These are phyloP conservation scores for Sebastes baramenuke DNA, from an alignment of 2,797 vertebrate species.

Conservation along the genomic window DNA sequence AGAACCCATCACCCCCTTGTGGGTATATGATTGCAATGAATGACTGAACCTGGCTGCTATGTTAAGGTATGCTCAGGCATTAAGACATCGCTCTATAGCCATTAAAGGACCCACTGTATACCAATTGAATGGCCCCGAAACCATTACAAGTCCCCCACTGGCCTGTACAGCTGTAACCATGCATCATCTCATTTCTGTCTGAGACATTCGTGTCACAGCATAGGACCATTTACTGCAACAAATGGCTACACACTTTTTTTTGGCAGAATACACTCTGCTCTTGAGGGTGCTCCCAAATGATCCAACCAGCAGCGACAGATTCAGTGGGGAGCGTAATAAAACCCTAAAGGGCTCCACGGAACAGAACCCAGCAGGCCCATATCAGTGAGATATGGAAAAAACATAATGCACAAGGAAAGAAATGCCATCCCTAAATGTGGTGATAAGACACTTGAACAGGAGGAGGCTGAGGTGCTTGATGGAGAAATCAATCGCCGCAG, in stretches of 20 bases:
- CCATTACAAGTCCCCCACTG: slow-evolving; percentile 45
- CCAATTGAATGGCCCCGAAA: slow-evolving; percentile 50
- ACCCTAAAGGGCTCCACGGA: slow-evolving; percentile 33
- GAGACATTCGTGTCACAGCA: slow-evolving; percentile 67
- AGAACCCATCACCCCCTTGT: slow-evolving; percentile 45
- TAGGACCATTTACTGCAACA: slow-evolving; percentile 62
- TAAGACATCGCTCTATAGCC: slow-evolving; percentile 44
- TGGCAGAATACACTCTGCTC: slow-evolving; percentile 56
- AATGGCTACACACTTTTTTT: slow-evolving; percentile 58
- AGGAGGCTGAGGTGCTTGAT: slow-evolving; percentile 26
- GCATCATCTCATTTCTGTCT: slow-evolving; percentile 59
- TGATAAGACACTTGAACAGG: slow-evolving; percentile 44
- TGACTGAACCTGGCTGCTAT: slow-evolving; percentile 36
- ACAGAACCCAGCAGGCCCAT: slow-evolving; percentile 43
- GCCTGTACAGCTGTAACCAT: slow-evolving; percentile 52
- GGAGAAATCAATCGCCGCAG: slow-evolving; percentile 37
- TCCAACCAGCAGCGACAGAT: slow-evolving; percentile 34
- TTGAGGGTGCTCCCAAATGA: slow-evolving; percentile 50
- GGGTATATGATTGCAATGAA: slow-evolving; percentile 49
- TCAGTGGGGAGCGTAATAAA: slow-evolving; percentile 54
- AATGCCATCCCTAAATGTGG: slow-evolving; percentile 29
- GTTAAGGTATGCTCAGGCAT: slow-evolving; percentile 49
- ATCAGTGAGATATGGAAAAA: slow-evolving; percentile 44
- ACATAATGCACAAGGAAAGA: slow-evolving; percentile 38
- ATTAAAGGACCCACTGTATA: slow-evolving; percentile 52